Evolutionary conservation across 2,113 vertebrate species (phyloP).

Genomic region (Notiomystis cincta): DNA sequence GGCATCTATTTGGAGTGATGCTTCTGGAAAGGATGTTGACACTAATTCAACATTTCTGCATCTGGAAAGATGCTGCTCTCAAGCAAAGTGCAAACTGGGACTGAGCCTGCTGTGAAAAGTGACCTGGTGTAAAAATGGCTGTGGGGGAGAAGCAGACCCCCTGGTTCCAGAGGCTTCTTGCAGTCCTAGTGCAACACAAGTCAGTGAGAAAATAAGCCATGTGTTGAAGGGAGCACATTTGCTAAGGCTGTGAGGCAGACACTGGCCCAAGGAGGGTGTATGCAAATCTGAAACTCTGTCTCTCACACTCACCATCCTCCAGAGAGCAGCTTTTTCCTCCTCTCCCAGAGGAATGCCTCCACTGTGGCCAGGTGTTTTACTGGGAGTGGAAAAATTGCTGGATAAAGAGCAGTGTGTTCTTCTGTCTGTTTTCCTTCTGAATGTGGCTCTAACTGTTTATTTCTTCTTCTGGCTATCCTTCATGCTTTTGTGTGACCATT

Average conservation of each 20-base stretch:
- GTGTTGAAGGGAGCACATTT: not conserved
- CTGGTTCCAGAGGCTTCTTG: not conserved
- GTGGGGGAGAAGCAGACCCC: not conserved
- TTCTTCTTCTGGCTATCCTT: not conserved
- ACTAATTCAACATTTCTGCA: constrained; percentile 25
- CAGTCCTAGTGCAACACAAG: not conserved
- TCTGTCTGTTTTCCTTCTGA: not conserved
- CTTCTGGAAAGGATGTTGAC: constrained; percentile 44
- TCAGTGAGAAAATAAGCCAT: not conserved
- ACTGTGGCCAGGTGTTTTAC: not conserved
- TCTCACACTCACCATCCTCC: not conserved
- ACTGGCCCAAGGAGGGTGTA: not conserved
- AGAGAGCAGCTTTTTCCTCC: not conserved
- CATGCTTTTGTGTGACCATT: not conserved
- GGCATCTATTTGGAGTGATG: constrained; percentile 2
- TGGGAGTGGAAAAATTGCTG: not conserved
- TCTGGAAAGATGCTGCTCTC: not conserved
- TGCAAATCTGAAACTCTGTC: not conserved
- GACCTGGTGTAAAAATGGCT: not conserved
- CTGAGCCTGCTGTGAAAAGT: not conserved
- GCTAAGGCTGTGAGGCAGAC: not conserved
- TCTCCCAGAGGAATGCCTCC: not conserved
- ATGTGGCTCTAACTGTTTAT: not conserved
- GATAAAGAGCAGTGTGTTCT: not conserved
- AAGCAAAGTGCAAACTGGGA: not conserved